Evolutionary conservation across 2,113 vertebrate species (phyloP).

Genomic region (Paradoxurus hermaphroditus): DNA sequence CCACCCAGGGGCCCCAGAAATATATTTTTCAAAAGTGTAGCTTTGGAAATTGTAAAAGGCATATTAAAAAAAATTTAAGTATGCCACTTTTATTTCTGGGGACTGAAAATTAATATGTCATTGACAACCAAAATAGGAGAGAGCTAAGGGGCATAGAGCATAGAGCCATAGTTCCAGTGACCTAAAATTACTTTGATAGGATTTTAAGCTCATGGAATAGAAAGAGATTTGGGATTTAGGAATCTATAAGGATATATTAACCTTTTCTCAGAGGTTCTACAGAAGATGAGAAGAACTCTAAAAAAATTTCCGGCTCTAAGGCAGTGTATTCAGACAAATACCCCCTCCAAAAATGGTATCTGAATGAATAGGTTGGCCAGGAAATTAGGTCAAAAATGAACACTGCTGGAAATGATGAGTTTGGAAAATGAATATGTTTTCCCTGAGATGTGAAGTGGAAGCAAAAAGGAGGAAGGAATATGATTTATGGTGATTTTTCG

Average conservation of each 20-base stretch:
- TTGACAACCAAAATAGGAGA: not conserved
- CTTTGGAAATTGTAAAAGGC: constrained; percentile 15
- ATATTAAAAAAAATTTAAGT: not conserved
- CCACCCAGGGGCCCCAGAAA: too few relatives aligned
- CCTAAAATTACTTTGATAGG: constrained; percentile 31
- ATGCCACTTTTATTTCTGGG: constrained; percentile 24
- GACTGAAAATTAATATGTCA: constrained; percentile 12
- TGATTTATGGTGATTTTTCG: constrained; percentile 62
- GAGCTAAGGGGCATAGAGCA: not conserved
- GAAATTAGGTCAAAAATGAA: constrained; percentile 64
- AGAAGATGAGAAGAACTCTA: not conserved
- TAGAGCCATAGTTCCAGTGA: constrained; percentile 20
- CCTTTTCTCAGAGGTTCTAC: constrained; percentile 43
- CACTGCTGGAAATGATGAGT: constrained; percentile 51
- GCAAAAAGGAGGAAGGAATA: not conserved
- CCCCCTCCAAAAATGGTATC: constrained; percentile 4
- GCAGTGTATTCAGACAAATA: constrained; percentile 21
- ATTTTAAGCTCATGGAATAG: constrained; percentile 45
- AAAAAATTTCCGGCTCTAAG: not conserved
- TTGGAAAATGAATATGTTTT: constrained; percentile 69
- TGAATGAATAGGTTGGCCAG: constrained; percentile 25
- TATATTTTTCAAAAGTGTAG: not conserved
- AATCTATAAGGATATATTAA: constrained; percentile 56
- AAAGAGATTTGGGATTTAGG: constrained; percentile 47
- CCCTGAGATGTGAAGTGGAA: constrained; percentile 17